Conservation (phyloP, 2,888 invertebrate genomes). For the Keiferia lycopersicella region DNA sequence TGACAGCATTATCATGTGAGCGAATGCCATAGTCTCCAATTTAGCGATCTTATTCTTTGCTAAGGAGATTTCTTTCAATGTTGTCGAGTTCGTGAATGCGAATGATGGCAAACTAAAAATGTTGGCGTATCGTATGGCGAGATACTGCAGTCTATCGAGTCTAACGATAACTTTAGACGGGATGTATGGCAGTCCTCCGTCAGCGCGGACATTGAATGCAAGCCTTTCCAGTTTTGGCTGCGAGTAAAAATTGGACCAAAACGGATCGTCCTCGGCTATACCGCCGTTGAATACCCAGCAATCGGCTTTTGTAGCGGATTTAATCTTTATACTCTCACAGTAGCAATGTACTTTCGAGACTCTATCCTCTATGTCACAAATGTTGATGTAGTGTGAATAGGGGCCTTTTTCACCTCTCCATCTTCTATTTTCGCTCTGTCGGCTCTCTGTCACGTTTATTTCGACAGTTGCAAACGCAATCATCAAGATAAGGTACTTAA, state of each 20-base stretch:
- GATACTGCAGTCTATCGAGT: conserved; percentile 83
- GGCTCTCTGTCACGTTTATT: conserved; percentile 74
- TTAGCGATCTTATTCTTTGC: conserved; percentile 87
- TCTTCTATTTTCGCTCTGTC: conserved; percentile 73
- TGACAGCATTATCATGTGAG: conserved; percentile 86
- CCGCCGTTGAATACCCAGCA: conserved; percentile 89
- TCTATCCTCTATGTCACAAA: conserved; percentile 80
- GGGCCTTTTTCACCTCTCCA: conserved; percentile 71
- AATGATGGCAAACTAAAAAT: conserved; percentile 86
- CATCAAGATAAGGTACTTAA: conserved; percentile 74
- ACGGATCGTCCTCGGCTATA: conserved; percentile 85
- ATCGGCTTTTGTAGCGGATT: conserved; percentile 85
- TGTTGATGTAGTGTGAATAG: conserved; percentile 75
- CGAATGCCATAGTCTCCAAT: conserved; percentile 86
- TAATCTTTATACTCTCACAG: conserved; percentile 81
- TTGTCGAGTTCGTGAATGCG: conserved; percentile 88
- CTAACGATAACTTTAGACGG: conserved; percentile 86
- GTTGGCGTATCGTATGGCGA: conserved; percentile 87
- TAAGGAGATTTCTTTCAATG: conserved; percentile 85
- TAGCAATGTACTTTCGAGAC: conserved; percentile 84
- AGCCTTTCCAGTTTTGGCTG: conserved; percentile 86
- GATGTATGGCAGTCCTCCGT: conserved; percentile 85
- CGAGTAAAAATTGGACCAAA: conserved; percentile 88
- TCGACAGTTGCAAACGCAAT: conserved; percentile 73
- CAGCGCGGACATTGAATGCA: conserved; percentile 86